A percentile compares a stretch with the other conserved stretches of the same genome.
Evolutionary conservation across 1,140 invertebrate genomes (phyloP).

Genomic region (Piezodorus guildinii): DNA sequence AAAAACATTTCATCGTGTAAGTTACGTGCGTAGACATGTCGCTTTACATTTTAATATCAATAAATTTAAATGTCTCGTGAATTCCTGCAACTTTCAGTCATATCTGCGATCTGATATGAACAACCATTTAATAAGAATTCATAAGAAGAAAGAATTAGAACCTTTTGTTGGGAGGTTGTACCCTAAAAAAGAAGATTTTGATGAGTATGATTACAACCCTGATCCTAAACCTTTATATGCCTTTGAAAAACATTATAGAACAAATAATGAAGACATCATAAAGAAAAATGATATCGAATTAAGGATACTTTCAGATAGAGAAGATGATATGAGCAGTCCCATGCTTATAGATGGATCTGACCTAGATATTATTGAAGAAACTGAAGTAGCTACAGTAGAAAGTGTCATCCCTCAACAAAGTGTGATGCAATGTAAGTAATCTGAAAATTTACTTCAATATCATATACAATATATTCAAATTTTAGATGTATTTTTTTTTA

Average conservation of each 20-base stretch:
- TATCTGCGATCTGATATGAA: constrained; percentile 1
- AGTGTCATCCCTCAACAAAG: too few relatives aligned
- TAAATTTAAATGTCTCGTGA: constrained; percentile 19
- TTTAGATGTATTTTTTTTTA: too few relatives aligned
- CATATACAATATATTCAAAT: too few relatives aligned
- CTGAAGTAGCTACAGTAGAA: not conserved
- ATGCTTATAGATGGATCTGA: not conserved
- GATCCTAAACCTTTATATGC: constrained; percentile 4
- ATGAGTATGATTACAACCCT: not conserved
- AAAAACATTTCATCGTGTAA: not conserved
- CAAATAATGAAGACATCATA: not conserved
- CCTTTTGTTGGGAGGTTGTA: constrained; percentile 15
- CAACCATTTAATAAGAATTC: constrained; percentile 2
- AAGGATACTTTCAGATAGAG: not conserved
- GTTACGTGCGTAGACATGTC: constrained; percentile 3
- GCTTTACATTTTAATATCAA: constrained; percentile 12
- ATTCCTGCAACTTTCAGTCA: constrained; percentile 16
- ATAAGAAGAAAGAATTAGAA: constrained; percentile 4
- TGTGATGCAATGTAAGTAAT: too few relatives aligned
- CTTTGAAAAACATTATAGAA: not conserved
- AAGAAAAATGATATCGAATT: constrained; percentile 1
- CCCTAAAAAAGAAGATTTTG: constrained; percentile 8
- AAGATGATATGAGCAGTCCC: too few relatives aligned
- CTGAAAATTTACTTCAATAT: too few relatives aligned
- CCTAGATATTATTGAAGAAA: not conserved